Percentiles rank a stretch among this genome's conserved stretches.
Evolutionary conservation across 2,113 vertebrate genomes (phyloP).

Genomic region (Phylloscopus trochiloides): DNA sequence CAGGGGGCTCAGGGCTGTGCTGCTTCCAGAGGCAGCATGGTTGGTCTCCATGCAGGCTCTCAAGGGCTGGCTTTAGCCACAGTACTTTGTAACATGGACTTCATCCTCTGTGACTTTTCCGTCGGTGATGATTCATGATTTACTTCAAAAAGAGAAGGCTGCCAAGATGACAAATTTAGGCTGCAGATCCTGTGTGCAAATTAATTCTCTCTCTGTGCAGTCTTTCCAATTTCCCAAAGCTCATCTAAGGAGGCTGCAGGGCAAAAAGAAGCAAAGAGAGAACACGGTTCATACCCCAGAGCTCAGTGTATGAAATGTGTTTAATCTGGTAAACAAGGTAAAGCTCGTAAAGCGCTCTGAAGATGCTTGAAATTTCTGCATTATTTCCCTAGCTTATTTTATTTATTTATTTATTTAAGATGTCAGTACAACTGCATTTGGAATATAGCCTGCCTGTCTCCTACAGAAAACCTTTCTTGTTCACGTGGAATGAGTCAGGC

Average conservation of each 20-base stretch:
- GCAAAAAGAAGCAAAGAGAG: not conserved
- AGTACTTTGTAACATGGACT: not conserved
- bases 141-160: not conserved
- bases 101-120: not conserved
- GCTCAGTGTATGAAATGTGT: not conserved
- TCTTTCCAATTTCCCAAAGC: not conserved
- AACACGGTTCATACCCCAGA: not conserved
- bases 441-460: not conserved
- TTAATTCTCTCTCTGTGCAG: not conserved
- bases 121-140: not conserved
- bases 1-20: not conserved
- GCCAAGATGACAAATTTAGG: not conserved
- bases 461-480: not conserved
- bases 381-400: not conserved
- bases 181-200: not conserved
- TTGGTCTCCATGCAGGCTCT: accelerated
- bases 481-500: not conserved
- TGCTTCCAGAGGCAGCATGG: not conserved
- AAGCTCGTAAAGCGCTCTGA: not conserved
- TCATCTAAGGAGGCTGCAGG: not conserved
- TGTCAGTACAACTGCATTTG: not conserved
- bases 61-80: not conserved
- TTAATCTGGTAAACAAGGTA: not conserved
- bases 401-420: not conserved
- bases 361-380: not conserved